Evolutionary conservation across 2,797 vertebrate species (phyloP), one percentile per base, ranked within the genome.

Genomic region (Sebastes itinus): DNA sequence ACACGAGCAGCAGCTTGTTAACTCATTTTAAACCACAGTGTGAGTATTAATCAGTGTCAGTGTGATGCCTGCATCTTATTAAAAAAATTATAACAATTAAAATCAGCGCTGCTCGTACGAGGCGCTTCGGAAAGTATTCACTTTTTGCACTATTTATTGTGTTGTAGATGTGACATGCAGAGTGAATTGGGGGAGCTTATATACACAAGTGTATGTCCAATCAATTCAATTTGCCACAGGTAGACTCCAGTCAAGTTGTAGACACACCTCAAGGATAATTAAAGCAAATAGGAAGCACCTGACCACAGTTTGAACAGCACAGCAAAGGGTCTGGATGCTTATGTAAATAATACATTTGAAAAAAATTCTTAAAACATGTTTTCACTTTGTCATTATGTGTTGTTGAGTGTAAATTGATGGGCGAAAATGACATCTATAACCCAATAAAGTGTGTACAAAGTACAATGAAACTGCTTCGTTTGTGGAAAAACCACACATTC

Each of bases 1-100:
- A 81, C 71, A 88, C 9, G 68, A 89, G 89, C 75, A 12, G 3
- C 70, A 25, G 66, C 77, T 81, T 80, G 83, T 89, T 87, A 77
- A 60, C 72, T 83, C 61, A 32, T 77, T 73, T 78, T 72, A 76
- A 78, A 76, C 54, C 54, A 6, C 33, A 22, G 38, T 2, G 32
- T 73, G 80, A 83, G 85, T 70, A 76, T 81, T 69, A 82, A 84
- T 85, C 38, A 61, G 30, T 12, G 73, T 72, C 80, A 73, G 33
- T 4, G 22, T 32, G 70, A 84, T 70, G 38, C 54, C 63, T 22
- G 60, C 54, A 33, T 56, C 62, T 55, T 38, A 81, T 83, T 65
- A 60, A 59, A 69, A 35, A 6, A 42, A 42, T 6, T 16, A 2
- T 72, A 72, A 84, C 74, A 58, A 80, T 55, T 16, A 52, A 2